Evolutionary conservation across 2,113 vertebrate species (phyloP), one percentile per base, ranked within the genome.

Genomic region (Catagonus wagneri): DNA sequence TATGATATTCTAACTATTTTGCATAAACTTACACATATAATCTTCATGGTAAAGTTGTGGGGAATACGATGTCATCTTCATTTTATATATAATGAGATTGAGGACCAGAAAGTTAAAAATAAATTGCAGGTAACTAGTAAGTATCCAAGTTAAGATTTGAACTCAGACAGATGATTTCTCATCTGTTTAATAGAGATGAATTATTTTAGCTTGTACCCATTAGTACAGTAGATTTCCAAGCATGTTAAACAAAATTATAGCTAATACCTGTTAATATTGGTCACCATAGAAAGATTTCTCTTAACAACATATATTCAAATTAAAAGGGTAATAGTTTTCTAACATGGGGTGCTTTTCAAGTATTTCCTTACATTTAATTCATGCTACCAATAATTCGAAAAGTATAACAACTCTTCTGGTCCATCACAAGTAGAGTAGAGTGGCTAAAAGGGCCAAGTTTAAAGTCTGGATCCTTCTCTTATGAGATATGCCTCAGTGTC

Each of bases 51-150:
- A 93, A 34, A n/a, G 20, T 44, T 90, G 16, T 29, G 1, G 8
- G 32, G 3, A 61, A 71, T 91, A 14, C 39, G 76, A 2, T 78
- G 17, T 29, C 54, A 85, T 36, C 17, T 11, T 50, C 8, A 72
- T 50, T 79, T 78, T 80, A 36, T 56, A 16, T 63, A 63, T 65
- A 34, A 72, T 74, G 29, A 89, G 36, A 84, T 1, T 72, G 61
- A 91, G 34, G 50, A 27, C 34, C 34, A 50, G 17, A 71, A 69
- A 87, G 63, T 58, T 69, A 68, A 96, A 96, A 83, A 58, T 71
- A 93, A 66, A 58, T 44, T 71, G 5, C 25, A 66, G 5, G 15
- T 61, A 81, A 79, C 39, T 86, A 60, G 72, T 52, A 75, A 44
- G 56, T 90, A 52, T 90, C 54, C 29, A 75, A 86, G 27, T 54